phyloP scores from a whole-genome alignment of 2,888 invertebrate species.

The Diarsia dahlii region DNA sequence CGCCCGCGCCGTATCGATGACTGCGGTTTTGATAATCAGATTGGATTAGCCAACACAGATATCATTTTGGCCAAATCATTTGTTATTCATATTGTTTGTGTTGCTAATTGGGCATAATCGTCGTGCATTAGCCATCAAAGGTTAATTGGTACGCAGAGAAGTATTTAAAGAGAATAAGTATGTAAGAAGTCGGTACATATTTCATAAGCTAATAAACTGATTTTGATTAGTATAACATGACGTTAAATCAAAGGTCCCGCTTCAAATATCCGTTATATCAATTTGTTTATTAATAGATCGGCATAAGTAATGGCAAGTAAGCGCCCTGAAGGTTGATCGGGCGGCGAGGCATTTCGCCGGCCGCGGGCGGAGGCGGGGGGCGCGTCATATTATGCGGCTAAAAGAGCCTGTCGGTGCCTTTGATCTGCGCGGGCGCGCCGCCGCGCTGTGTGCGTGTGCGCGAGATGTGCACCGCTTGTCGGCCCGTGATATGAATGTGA shows the following conservation, averaged over 20 bases:
- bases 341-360: constrained; percentile 84
- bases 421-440: constrained; percentile 84
- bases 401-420: constrained; percentile 91
- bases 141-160: constrained; percentile 2
- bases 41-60: constrained; percentile 50
- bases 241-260: constrained; percentile 76
- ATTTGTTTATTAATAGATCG: constrained; percentile 90
- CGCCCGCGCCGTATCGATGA: constrained; percentile 64
- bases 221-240: constrained; percentile 68
- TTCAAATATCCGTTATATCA: constrained; percentile 85
- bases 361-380: constrained; percentile 84
- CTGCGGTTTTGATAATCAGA: constrained; percentile 67
- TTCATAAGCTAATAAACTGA: constrained; percentile 62
- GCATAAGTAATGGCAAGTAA: constrained; percentile 89
- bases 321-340: constrained; percentile 78
- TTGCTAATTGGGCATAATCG: constrained; percentile 30
- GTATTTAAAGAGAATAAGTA: constrained; percentile 17
- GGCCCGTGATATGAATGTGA: constrained; percentile 89
- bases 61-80: constrained; percentile 42
- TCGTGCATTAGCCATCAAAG: constrained; percentile 20
- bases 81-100: constrained; percentile 36
- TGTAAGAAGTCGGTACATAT: constrained; percentile 19
- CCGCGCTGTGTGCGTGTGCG: constrained; percentile 78
- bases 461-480: constrained; percentile 88
- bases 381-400: constrained; percentile 91